Evolutionary conservation across 2,888 invertebrate species (phyloP).

Genomic region (Hymenopus coronatus): DNA sequence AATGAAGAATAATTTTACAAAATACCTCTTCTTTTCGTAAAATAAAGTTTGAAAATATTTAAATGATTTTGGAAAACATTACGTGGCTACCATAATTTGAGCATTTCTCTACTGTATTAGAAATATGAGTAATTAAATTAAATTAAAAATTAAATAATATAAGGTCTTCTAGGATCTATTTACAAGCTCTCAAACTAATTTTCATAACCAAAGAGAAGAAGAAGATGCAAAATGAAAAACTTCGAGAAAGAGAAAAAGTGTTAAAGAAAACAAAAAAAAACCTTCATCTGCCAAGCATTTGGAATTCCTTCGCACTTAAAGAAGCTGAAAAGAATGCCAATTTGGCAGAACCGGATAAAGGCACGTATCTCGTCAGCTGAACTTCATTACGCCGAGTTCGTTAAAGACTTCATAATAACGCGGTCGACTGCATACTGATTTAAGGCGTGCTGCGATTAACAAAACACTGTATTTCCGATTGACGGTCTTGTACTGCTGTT

Average conservation of each 20-base stretch:
- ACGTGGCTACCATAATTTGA: no score
- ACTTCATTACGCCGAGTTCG: not conserved
- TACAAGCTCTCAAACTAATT: no score
- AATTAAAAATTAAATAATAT: no score
- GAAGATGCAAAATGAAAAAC: no score
- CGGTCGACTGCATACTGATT: not conserved
- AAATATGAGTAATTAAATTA: no score
- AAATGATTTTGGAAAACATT: no score
- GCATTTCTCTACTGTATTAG: no score
- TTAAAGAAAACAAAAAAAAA: not conserved
- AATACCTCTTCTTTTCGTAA: no score
- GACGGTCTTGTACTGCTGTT: not conserved
- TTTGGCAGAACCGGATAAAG: not conserved
- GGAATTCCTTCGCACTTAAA: not conserved
- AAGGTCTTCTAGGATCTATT: no score
- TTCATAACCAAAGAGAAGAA: no score
- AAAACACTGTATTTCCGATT: not conserved
- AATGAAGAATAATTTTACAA: no score
- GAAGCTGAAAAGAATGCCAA: not conserved
- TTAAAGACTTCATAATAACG: not conserved
- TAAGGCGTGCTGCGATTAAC: not conserved
- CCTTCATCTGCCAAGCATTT: not conserved
- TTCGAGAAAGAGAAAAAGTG: not conserved
- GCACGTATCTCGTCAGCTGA: not conserved
- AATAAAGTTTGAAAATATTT: no score